A percentile compares a stretch with the other conserved stretches of the same genome.
These are phyloP conservation scores for Anhinga rufa DNA, from an alignment of 2,113 vertebrate species.

Conservation along the genomic window DNA sequence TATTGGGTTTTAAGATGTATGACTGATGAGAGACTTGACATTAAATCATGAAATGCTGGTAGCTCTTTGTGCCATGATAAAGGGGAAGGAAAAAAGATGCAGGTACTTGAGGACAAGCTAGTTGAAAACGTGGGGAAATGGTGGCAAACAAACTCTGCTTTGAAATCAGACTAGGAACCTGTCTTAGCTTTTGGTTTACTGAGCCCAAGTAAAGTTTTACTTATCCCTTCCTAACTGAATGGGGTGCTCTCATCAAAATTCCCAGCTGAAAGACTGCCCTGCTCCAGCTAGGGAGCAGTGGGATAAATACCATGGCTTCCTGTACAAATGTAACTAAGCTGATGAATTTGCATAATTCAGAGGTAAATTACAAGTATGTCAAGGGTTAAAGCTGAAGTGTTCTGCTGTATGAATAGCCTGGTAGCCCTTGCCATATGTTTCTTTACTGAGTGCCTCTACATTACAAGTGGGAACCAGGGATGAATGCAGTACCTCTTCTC, in stretches of 20 bases:
- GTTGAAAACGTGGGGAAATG: background rate
- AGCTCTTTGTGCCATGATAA: background rate
- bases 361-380: background rate
- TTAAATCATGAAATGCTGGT: background rate
- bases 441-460: background rate
- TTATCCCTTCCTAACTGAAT: background rate
- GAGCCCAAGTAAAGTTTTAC: background rate
- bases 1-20: background rate
- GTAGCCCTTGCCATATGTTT: background rate
- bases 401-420: background rate
- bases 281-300: background rate
- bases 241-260: background rate
- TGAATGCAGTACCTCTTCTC: background rate
- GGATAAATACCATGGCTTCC: background rate
- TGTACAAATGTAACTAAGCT: background rate
- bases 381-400: background rate
- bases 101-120: background rate
- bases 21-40: background rate
- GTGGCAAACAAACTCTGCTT: background rate
- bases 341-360: fast-evolving
- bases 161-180: background rate
- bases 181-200: background rate
- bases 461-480: background rate
- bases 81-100: background rate
- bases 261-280: background rate